Evolutionary conservation across 64 coral and sea anemone species (phyloP), one percentile per base, ranked within the genome.

Genomic region (Montipora foliosa): DNA sequence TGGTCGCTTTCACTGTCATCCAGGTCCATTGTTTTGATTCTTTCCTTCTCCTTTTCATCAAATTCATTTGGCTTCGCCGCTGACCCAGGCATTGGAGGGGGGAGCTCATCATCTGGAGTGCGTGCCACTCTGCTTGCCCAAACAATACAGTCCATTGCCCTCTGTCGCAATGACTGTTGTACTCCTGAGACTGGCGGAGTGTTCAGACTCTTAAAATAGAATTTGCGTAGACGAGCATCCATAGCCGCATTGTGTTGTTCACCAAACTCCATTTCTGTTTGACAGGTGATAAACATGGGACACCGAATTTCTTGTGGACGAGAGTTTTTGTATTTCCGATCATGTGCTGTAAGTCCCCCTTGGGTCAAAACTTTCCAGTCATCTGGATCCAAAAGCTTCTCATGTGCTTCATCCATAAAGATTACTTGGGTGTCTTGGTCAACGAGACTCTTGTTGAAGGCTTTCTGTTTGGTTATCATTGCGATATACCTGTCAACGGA

Each of bases 211-310:
- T 78, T 49, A 8, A 78, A 78, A 7, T 78, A 19, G 15, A 52
- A 78, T 15, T 78, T 78, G 12, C 47, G 47, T 3, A 78, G 14
- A 6, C 76, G 47, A 7, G 6, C 45, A 5, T 49, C 47, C 47
- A 78, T 78, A 4, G 76, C 47, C 4, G 46, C 47, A 45, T 78
- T 53, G 15, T 53, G 76, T 2, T 78, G 17, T 14, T 78, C 76
- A 3, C 76, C 76, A 78, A 49, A 78, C 10, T 77, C 47, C 47
- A 78, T 49, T 16, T 78, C 46, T 0, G 13, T 78, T 17, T 78
- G 76, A 19, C 76, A 78, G 2, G 76, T 78, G 19, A 78, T 78
- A 17, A 78, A 78, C 76, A 78, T 49, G 46, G 76, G 45, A n/a
- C 76, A 51, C 5, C 76, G 76, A 19, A 78, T 51, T 2, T 17